phyloP scores from a whole-genome alignment of 2,888 invertebrate genomes.

The Falcaria lacertinaria region DNA sequence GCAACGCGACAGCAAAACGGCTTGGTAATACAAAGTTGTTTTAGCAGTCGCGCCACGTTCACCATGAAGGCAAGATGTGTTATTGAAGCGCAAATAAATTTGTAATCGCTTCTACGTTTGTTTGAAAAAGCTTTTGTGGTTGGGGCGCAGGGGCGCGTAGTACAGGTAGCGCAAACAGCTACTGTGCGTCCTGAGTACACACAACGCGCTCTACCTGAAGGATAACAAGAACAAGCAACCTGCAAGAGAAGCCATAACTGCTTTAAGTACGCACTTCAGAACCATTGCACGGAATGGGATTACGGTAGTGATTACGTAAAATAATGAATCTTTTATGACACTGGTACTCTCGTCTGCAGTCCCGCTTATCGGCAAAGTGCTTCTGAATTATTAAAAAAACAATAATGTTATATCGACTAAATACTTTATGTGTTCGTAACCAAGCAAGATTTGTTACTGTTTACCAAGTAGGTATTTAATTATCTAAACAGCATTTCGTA shows the following conservation, averaged over 20 bases:
- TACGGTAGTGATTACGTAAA: neutral
- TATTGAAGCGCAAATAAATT: too few species aligned
- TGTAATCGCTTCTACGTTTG: too few species aligned
- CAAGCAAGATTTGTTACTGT: too few species aligned
- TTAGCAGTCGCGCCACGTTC: too few species aligned
- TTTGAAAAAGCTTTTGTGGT: constrained; percentile 12
- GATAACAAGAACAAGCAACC: constrained; percentile 24
- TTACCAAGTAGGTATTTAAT: too few species aligned
- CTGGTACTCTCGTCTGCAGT: neutral
- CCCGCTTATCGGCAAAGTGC: neutral
- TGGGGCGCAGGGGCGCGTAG: constrained; percentile 61
- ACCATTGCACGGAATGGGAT: neutral
- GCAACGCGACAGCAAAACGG: too few species aligned
- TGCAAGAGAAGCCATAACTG: neutral
- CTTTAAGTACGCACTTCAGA: neutral
- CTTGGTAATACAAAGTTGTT: too few species aligned
- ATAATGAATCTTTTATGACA: neutral
- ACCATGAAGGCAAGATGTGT: too few species aligned
- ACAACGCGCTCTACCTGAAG: constrained; percentile 31
- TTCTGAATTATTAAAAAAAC: too few species aligned
- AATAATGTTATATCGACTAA: too few species aligned
- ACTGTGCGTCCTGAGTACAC: constrained; percentile 73
- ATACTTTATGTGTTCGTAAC: too few species aligned
- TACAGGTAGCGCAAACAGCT: constrained; percentile 74
- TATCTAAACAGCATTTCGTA: too few species aligned